Evolutionary conservation across 2,113 vertebrate species (phyloP).

Genomic region (Morphnarchus princeps): DNA sequence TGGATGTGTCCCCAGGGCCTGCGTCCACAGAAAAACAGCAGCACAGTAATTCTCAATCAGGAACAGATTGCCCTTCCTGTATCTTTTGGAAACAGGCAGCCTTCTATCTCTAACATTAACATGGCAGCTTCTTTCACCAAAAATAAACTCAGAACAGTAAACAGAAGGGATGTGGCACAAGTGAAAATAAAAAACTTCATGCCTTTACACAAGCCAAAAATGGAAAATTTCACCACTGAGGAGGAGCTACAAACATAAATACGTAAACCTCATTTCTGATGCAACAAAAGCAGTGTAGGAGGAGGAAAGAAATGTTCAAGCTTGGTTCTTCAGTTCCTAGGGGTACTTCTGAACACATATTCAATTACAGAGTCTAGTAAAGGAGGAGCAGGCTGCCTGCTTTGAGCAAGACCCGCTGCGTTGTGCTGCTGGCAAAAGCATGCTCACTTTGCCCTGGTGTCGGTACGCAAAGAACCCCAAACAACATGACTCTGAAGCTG

Average conservation of each 20-base stretch:
- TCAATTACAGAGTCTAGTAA: not conserved
- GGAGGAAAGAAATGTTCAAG: not conserved
- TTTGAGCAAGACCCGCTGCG: not conserved
- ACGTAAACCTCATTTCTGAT: not conserved
- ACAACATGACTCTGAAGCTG: fast-evolving
- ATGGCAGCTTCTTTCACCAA: not conserved
- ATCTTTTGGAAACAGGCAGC: not conserved
- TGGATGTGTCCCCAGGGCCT: not conserved
- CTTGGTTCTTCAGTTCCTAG: not conserved
- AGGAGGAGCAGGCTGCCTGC: not conserved
- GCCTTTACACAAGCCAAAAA: no score
- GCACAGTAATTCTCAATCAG: not conserved
- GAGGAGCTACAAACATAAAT: not conserved
- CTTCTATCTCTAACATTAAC: not conserved
- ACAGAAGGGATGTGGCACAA: not conserved
- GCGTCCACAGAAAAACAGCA: not conserved
- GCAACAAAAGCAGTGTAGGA: not conserved
- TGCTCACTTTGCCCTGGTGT: fast-evolving
- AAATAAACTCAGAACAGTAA: slow-evolving; percentile 13
- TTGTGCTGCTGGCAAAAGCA: not conserved
- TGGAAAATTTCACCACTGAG: not conserved
- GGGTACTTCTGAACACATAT: not conserved
- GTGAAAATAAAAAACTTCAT: not conserved
- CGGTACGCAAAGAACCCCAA: not conserved
- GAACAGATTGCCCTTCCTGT: not conserved